phyloP scores from a whole-genome alignment of 2,113 vertebrate genomes.

The Corythoichthys intestinalis region DNA sequence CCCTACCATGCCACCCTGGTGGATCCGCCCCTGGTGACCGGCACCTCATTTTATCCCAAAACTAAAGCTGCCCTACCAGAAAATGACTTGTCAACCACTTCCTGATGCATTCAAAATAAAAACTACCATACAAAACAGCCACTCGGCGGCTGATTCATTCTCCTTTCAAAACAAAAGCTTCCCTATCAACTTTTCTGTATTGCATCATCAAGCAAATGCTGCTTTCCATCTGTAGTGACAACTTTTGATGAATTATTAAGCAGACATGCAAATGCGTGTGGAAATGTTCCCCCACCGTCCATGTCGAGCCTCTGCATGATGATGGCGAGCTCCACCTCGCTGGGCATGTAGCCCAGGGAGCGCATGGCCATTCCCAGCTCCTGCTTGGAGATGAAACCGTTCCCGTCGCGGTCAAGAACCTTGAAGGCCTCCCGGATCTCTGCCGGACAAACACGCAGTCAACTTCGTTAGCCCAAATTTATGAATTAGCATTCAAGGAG shows the following conservation, averaged over 20 bases:
- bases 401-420: conserved; percentile 94
- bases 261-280: background rate
- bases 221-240: background rate
- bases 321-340: conserved; percentile 97
- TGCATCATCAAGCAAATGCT: background rate
- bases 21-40: no score
- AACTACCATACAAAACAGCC: no score
- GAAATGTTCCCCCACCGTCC: conserved; percentile 82
- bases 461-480: background rate
- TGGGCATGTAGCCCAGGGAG: conserved; percentile 98
- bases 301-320: conserved; percentile 99
- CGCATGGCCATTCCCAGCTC: conserved; percentile 99
- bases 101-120: no score
- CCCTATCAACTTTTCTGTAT: background rate
- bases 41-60: no score
- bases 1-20: no score
- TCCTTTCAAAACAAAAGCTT: background rate
- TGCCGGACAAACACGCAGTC: conserved; percentile 63
- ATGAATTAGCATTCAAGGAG: background rate
- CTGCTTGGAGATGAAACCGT: conserved; percentile 99
- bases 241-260: no score
- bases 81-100: no score
- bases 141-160: background rate
- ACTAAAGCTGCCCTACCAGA: no score
- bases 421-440: conserved; percentile 97